Evolutionary conservation across 2,113 vertebrate genomes (phyloP).

Genomic region (Hippocampus comes): DNA sequence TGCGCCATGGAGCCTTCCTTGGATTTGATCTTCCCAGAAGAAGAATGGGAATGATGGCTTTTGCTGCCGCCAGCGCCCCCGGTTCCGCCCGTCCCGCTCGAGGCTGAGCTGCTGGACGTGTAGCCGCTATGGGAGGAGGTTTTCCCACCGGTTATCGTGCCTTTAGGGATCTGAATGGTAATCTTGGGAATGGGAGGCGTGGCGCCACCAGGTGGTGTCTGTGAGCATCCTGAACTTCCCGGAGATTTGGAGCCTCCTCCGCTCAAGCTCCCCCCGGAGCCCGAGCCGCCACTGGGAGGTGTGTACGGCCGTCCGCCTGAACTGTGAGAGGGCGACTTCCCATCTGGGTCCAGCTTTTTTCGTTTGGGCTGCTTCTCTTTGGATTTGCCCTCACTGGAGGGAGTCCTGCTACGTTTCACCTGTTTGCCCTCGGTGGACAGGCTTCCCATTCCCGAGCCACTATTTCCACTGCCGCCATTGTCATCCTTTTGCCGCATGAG

Average conservation of each 20-base stretch:
- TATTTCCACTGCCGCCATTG: slow-evolving; percentile 72
- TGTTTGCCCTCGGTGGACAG: slow-evolving; percentile 82
- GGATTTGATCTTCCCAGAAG: slow-evolving; percentile 91
- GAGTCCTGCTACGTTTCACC: slow-evolving; percentile 90
- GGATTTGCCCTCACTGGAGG: slow-evolving; percentile 92
- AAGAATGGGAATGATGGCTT: slow-evolving; percentile 94
- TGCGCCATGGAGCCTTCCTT: slow-evolving; percentile 85
- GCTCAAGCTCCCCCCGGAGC: slow-evolving; percentile 77
- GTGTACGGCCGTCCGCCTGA: slow-evolving; percentile 89
- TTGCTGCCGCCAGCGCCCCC: slow-evolving; percentile 79
- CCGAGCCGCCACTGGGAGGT: slow-evolving; percentile 86
- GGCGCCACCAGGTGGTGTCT: slow-evolving; percentile 90
- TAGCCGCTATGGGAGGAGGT: slow-evolving; percentile 91
- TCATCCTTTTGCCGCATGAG: slow-evolving; percentile 74
- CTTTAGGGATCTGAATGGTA: slow-evolving; percentile 96
- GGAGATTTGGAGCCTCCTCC: slow-evolving; percentile 93
- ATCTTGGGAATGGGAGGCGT: slow-evolving; percentile 97
- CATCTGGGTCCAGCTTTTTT: slow-evolving; percentile 91
- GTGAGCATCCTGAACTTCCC: slow-evolving; percentile 89
- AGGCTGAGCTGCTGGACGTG: slow-evolving; percentile 85
- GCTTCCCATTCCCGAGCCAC: slow-evolving; percentile 74
- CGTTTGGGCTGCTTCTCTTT: slow-evolving; percentile 95
- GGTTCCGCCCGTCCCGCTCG: slow-evolving; percentile 61
- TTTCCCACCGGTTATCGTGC: slow-evolving; percentile 91
- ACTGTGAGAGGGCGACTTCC: slow-evolving; percentile 93